phyloP scores from a whole-genome alignment of 1,140 invertebrate species.

The Carposina sasakii region DNA sequence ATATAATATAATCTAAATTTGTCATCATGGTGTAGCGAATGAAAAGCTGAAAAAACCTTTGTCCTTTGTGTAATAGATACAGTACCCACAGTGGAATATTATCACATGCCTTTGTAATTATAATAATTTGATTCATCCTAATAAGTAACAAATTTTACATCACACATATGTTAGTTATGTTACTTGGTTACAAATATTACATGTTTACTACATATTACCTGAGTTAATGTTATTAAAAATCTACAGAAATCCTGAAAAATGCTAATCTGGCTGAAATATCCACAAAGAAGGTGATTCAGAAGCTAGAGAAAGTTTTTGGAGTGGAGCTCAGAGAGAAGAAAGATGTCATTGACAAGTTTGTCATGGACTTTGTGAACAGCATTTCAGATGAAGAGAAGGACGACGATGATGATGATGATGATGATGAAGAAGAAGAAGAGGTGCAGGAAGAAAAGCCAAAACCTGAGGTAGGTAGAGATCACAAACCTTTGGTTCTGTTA shows the following conservation, averaged over 20 bases:
- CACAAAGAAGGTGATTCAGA: conserved; percentile 91
- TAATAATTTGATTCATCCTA: not conserved
- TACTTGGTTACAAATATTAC: conserved; percentile 19
- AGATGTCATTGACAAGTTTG: conserved; percentile 87
- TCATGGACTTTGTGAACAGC: conserved; percentile 83
- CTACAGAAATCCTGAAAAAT: conserved; percentile 89
- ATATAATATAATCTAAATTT: too few species aligned
- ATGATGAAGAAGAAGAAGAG: conserved; percentile 76
- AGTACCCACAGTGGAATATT: not conserved
- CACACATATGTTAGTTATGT: not conserved
- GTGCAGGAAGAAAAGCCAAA: conserved; percentile 72
- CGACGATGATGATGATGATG: conserved; percentile 21
- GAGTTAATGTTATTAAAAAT: too few species aligned
- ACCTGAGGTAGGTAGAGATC: too few species aligned
- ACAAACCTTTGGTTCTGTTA: too few species aligned
- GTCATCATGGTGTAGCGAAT: too few species aligned
- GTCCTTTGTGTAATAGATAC: not conserved
- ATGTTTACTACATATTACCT: too few species aligned
- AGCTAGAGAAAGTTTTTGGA: conserved; percentile 87
- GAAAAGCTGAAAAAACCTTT: not conserved
- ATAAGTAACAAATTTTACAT: not conserved
- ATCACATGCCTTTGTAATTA: not conserved
- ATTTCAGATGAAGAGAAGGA: conserved; percentile 68
- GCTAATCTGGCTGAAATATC: conserved; percentile 88
- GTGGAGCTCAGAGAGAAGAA: conserved; percentile 83